A percentile compares a stretch with the other conserved stretches of the same genome.
phyloP scores from a whole-genome alignment of 2,797 vertebrate species.

The Syngnathus rostellatus region DNA sequence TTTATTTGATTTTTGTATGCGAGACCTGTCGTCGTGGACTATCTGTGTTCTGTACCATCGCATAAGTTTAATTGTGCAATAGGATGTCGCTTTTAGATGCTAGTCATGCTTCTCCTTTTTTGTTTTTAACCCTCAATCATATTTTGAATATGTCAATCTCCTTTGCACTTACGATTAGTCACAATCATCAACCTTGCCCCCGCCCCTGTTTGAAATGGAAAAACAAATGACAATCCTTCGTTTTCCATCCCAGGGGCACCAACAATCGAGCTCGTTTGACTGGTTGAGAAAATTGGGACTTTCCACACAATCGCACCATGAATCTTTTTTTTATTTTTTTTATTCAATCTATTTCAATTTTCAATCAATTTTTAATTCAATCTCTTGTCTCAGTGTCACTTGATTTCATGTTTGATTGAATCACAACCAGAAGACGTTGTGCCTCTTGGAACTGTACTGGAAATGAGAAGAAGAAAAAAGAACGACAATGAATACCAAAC shows the following conservation, averaged over 20 bases:
- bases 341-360: neutral
- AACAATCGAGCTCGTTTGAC: constrained; percentile 37
- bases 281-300: constrained; percentile 24
- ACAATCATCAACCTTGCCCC: constrained; percentile 44
- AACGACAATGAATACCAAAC: constrained; percentile 9
- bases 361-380: neutral
- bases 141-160: constrained; percentile 52
- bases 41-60: constrained; percentile 72
- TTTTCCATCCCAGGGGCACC: constrained; percentile 31
- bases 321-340: constrained; percentile 4
- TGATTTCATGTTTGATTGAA: constrained; percentile 51
- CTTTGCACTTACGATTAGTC: constrained; percentile 65
- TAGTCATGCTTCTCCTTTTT: constrained; percentile 47
- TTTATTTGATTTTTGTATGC: constrained; percentile 60
- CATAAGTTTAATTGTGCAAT: constrained; percentile 84
- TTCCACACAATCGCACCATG: constrained; percentile 45
- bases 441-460: constrained; percentile 31
- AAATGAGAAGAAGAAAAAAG: constrained; percentile 20
- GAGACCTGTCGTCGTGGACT: constrained; percentile 63
- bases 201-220: constrained; percentile 30
- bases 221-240: constrained; percentile 51
- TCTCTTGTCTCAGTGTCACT: constrained; percentile 35
- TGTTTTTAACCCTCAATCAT: constrained; percentile 29
- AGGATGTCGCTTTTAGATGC: constrained; percentile 83
- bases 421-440: constrained; percentile 33